Percentiles rank a stretch among this genome's conserved stretches.
Evolutionary conservation across 1,140 invertebrate species (phyloP).

Genomic region (Heterodera schachtii): DNA sequence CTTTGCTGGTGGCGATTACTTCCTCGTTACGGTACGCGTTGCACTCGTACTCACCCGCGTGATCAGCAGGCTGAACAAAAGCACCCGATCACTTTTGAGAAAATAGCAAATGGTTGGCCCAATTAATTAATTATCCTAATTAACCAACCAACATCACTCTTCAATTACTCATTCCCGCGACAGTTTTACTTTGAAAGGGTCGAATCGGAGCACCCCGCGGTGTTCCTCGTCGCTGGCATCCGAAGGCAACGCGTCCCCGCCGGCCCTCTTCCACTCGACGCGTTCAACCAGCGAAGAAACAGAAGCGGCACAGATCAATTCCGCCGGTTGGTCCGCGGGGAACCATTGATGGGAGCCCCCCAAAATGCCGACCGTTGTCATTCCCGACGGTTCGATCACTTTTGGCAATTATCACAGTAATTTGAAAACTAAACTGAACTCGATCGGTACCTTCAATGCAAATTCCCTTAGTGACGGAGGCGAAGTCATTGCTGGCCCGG

Average conservation of each 20-base stretch:
- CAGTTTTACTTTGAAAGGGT: slow-evolving; percentile 54
- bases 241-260: slow-evolving; percentile 46
- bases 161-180: background rate
- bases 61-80: slow-evolving; percentile 34
- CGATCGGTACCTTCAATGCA: slow-evolving; percentile 59
- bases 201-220: slow-evolving; percentile 61
- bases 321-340: slow-evolving; percentile 53
- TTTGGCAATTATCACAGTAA: background rate
- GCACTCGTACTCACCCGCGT: slow-evolving; percentile 65
- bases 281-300: slow-evolving; percentile 58
- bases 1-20: slow-evolving; percentile 53
- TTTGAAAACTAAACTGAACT: slow-evolving; percentile 23
- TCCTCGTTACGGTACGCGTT: slow-evolving; percentile 60
- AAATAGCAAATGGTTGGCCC: background rate
- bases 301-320: slow-evolving; percentile 61
- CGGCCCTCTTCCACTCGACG: slow-evolving; percentile 56
- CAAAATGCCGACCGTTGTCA: slow-evolving; percentile 61
- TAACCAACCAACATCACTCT: background rate
- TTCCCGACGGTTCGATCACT: slow-evolving; percentile 56
- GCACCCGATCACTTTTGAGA: background rate
- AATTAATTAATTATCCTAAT: slow-evolving; percentile 3
- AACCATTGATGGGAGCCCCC: slow-evolving; percentile 62
- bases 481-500: slow-evolving; percentile 58
- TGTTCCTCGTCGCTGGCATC: slow-evolving; percentile 62
- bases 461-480: slow-evolving; percentile 65